These are phyloP conservation scores for Iguana delicatissima DNA, from an alignment of 2,797 vertebrate species.

Conservation along the genomic window DNA sequence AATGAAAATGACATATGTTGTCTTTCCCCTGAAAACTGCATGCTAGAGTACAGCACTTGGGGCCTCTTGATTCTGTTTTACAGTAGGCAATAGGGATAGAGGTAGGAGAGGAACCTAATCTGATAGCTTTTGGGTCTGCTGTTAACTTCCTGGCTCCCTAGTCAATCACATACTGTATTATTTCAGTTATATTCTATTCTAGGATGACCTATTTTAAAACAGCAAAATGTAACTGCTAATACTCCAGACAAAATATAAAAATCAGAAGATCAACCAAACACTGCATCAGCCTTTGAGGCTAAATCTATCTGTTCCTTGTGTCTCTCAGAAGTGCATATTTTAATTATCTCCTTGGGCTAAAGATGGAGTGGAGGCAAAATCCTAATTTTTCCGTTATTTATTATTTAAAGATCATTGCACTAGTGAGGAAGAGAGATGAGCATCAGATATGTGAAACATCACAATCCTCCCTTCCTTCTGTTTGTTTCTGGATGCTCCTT, in stretches of 20 bases:
- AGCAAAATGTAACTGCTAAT: slow-evolving; percentile 52
- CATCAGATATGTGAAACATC: not conserved
- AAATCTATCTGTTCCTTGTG: slow-evolving; percentile 52
- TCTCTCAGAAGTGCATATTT: slow-evolving; percentile 43
- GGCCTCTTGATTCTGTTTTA: not conserved
- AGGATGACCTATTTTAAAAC: slow-evolving; percentile 69
- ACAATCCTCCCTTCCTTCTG: not conserved
- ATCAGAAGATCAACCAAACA: slow-evolving; percentile 62
- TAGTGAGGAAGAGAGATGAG: not conserved
- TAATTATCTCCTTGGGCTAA: slow-evolving; percentile 58
- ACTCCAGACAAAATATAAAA: slow-evolving; percentile 39
- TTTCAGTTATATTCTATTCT: slow-evolving; percentile 69
- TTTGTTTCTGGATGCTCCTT: not conserved
- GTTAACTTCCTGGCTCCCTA: not conserved
- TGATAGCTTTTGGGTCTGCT: not conserved
- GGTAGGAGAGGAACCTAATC: not conserved
- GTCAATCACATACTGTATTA: not conserved
- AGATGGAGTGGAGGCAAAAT: slow-evolving; percentile 57
- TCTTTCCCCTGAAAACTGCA: too few species aligned
- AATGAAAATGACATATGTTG: too few species aligned
- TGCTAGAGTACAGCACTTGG: not conserved
- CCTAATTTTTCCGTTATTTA: slow-evolving; percentile 18
- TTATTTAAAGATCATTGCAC: slow-evolving; percentile 42
- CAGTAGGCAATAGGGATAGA: not conserved
- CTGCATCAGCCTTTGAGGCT: slow-evolving; percentile 54